These are phyloP conservation scores for Amphipyra tragopoginis DNA, from an alignment of 2,888 invertebrate species.

Conservation along the genomic window DNA sequence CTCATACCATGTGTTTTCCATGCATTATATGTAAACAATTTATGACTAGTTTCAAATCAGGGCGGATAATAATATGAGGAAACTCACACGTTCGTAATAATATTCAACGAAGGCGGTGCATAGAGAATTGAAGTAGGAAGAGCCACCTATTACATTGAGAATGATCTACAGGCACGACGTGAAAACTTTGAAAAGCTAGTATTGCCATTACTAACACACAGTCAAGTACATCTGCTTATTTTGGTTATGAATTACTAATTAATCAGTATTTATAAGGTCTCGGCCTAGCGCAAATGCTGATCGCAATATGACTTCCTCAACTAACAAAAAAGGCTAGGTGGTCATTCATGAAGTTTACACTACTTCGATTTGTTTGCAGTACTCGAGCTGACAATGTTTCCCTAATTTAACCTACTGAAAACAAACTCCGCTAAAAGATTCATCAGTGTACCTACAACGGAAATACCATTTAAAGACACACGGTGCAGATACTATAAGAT, in stretches of 20 bases:
- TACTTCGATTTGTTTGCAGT: no score
- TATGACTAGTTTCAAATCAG: conserved; percentile 2
- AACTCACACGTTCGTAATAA: conserved; percentile 6
- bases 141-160: conserved; percentile 5
- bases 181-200: conserved; percentile 6
- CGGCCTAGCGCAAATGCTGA: no score
- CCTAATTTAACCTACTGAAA: no score
- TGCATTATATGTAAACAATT: conserved; percentile 7
- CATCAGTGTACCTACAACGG: no score
- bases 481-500: no score
- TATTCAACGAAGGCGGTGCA: not conserved
- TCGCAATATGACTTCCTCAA: no score
- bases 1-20: not conserved
- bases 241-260: not conserved
- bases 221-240: not conserved
- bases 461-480: no score
- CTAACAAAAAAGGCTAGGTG: no score
- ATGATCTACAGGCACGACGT: conserved; percentile 22
- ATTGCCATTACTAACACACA: conserved; percentile 1
- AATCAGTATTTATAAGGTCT: no score
- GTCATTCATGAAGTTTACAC: no score
- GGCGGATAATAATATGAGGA: conserved; percentile 1
- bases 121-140: conserved; percentile 9
- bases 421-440: no score
- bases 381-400: no score